Base-by-base conservation (phyloP, 2,888 invertebrate species). In the Idaea aversata region DNA sequence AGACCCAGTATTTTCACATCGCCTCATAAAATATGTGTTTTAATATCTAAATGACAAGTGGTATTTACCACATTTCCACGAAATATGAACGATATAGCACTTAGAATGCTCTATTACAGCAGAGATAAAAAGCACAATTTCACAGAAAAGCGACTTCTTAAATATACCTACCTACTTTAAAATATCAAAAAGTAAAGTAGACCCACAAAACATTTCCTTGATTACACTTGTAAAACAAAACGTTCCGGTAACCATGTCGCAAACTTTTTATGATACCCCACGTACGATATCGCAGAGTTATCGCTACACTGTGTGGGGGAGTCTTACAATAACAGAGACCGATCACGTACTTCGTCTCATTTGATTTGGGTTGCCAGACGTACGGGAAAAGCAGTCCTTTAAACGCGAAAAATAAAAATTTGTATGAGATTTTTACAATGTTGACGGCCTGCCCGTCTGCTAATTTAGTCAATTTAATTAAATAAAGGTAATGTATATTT, bases 201-300 rank as follows among this genome's bases (percentile, higher is more conserved):
- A 10, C 47, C 47, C 47, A 47, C 47, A 47, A 47, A 47, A 47
- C 47, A 47, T 47, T 47, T 13, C 13, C 47, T 47, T 47, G 47
- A 47, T 47, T 47, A 47, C 47, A 13, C 47, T 47, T 47, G 47
- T 47, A 47, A 47, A 47, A 47, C 25, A 10, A 16, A 59, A 16
- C 16, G 16, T 59, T 59, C 59, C 5, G 59, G 59, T 59, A 25
- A 59, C 59, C 34, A 25, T 13, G 59, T 59, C 59, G 34, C 59
- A 59, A 59, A 59, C 16, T 59, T 47, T 59, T 59, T 59, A 59
- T 34, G 59, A 34, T 59, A 34, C 34, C 16, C 34, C 34, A 59
- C 59, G 59, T 25, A 59, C 59, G 13, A 59, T 59, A 59, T 47
- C 47, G 47, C 13, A 47, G 47, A 7, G 7, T 47, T 10, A 47